Base-by-base conservation (phyloP, 2,797 vertebrate genomes). In the Danio albolineatus region DNA sequence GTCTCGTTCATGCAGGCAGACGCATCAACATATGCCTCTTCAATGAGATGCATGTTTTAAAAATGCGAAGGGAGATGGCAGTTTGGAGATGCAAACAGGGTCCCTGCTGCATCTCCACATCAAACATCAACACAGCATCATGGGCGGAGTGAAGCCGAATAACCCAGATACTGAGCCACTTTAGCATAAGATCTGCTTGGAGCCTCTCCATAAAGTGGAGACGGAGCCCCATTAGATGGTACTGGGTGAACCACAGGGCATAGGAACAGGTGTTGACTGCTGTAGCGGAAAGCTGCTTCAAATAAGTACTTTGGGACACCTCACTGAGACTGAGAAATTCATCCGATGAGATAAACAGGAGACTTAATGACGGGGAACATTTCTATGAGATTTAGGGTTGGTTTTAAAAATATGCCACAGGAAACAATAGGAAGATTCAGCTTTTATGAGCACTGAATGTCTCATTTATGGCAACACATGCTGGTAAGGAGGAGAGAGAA, bases 181-280 rank as follows among this genome's bases (percentile, higher is more conserved):
- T 78, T 38, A 61, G 17, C 65, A 43, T 43, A 28, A 53, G 76
- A 78, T 78, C 56, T 78, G 36, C 54, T 53, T 43, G 36, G 57
- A 78, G 56, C 56, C 38, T 69, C 53, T 49, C 12, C 56, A 28
- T n/a, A 59, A 57, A 60, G 56, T 39, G 9, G 46, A 70, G 53
- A 69, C 17, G 53, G 39, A 57, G 59, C 41, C 53, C 62, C 43
- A 46, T 59, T 57, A 67, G 64, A 67, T 67, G 38, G 38, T 43
- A 36, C 62, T 7, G 43, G 75, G 64, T 67, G 54, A 78, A 78
- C 66, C 76, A 69, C 65, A 43, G 76, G 66, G 66, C 46, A 71
- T 53, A 28, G 2, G 10, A 71, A 78, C 76, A 60, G 66, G 66
- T 78, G 76, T 78, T 78, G 76, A 78, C 76, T 78, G 56, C 56